Base-by-base conservation (phyloP, 1,140 invertebrate species). In the Papilio polytes region DNA sequence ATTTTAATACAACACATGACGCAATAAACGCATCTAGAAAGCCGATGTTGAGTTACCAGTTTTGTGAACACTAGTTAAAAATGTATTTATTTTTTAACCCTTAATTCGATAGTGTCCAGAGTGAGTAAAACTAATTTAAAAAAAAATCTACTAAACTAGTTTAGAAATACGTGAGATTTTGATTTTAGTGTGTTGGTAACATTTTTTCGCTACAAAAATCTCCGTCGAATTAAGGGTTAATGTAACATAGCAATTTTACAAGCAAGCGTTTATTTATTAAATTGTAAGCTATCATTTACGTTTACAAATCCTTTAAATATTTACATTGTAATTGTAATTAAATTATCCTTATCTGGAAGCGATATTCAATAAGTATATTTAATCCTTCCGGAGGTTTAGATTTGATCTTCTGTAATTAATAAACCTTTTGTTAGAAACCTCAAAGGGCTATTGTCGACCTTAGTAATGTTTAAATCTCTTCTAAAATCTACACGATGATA, bases 391-490 rank as follows among this genome's bases (percentile, higher is more conserved):
- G 22, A 26, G 26, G 2, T 66, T 10, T 4, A 66, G 63, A 66
- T 66, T 66, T 66, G 63, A 66, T 66, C 63, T 66, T 66, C 22
- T 66, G 22, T 66, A 26, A 31, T 66, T 66, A 66, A 66, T 66
- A 31, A 66, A 66, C 63, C 63, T 66, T 66, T 66, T 66, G 63
- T 66, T 66, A 66, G 63, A 22, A 36, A 36, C 26, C 63, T 70
- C 63, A 36, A 70, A 10, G 26, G 63, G 26, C 63, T 6, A 70
- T 31, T 70, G 63, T 70, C 63, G 63, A 15, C 63, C 63, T 13
- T 26, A 70, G 26, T 70, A 31, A 31, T 70, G 63, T 36, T 70
- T 70, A 31, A 26, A 70, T 36, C 63, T 13, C 26, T 70, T 15
- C 26, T 70, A 70, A 70, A 70, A 70, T 70, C 15, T 36, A 70